These are phyloP conservation scores for Mesitornis unicolor DNA, from an alignment of 2,113 vertebrate species.

Conservation along the genomic window DNA sequence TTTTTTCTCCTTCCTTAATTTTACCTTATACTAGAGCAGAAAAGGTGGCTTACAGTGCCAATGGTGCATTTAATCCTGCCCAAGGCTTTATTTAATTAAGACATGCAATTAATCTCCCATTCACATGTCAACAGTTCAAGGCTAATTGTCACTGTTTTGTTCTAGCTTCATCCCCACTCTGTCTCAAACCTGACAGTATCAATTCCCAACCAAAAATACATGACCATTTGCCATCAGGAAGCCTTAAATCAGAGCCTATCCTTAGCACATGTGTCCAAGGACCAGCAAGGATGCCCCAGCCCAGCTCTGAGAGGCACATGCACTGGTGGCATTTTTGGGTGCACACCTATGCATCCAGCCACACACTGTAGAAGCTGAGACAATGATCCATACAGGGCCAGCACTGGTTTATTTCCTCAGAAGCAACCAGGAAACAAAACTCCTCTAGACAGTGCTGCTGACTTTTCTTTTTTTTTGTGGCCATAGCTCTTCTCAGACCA, in stretches of 20 bases:
- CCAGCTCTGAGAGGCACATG: background rate
- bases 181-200: background rate
- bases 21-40: background rate
- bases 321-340: background rate
- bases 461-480: background rate
- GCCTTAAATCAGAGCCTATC: background rate
- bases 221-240: background rate
- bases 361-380: accelerated
- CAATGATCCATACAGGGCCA: background rate
- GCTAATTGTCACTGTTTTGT: background rate
- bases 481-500: background rate
- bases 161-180: background rate
- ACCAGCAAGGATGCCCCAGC: background rate
- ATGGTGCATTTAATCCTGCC: background rate
- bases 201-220: background rate
- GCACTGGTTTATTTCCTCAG: background rate
- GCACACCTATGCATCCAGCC: accelerated
- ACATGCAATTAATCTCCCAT: background rate
- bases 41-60: background rate
- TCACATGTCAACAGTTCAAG: background rate
- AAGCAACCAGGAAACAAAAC: background rate
- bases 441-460: background rate
- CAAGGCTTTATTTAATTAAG: background rate
- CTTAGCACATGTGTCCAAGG: background rate
- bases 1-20: background rate